A percentile compares a stretch with the other conserved stretches of the same genome.
Conservation (phyloP, 2,797 vertebrate genomes). For the Silurus lanzhouensis region DNA sequence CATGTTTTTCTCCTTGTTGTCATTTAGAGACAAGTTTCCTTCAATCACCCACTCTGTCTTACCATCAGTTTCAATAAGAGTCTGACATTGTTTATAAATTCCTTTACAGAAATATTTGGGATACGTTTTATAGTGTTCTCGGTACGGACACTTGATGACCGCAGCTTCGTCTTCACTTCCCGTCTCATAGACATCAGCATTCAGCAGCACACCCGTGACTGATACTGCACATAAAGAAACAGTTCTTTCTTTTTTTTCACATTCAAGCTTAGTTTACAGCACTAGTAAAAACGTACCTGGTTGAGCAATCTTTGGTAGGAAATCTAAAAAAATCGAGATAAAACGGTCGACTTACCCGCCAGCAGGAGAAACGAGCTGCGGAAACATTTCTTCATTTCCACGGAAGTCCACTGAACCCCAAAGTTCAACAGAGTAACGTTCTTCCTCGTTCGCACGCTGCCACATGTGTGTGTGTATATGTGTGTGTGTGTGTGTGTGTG, state of each 20-base stretch:
- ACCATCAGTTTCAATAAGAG: neutral
- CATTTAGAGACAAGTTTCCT: neutral
- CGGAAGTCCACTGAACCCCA: neutral
- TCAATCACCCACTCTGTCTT: neutral
- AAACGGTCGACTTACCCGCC: neutral
- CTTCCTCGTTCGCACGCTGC: too few relatives aligned
- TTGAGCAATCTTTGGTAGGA: neutral
- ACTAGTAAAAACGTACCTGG: too few relatives aligned
- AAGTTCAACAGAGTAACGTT: too few relatives aligned
- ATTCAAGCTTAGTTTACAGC: neutral
- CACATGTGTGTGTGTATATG: neutral
- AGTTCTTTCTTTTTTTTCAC: neutral
- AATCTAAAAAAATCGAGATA: neutral
- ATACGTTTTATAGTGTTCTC: neutral
- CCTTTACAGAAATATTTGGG: slow-evolving; percentile 37
- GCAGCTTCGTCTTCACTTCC: neutral
- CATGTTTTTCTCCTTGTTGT: neutral
- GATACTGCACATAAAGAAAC: neutral
- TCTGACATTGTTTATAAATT: accelerated
- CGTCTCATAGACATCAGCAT: accelerated
- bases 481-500: slow-evolving; percentile 1
- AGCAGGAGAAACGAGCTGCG: neutral
- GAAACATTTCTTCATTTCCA: slow-evolving; percentile 1
- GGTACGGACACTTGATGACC: slow-evolving; percentile 9
- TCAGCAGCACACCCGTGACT: neutral